phyloP scores from a whole-genome alignment of 2,888 invertebrate species.

The Chrysomela aeneicollis region DNA sequence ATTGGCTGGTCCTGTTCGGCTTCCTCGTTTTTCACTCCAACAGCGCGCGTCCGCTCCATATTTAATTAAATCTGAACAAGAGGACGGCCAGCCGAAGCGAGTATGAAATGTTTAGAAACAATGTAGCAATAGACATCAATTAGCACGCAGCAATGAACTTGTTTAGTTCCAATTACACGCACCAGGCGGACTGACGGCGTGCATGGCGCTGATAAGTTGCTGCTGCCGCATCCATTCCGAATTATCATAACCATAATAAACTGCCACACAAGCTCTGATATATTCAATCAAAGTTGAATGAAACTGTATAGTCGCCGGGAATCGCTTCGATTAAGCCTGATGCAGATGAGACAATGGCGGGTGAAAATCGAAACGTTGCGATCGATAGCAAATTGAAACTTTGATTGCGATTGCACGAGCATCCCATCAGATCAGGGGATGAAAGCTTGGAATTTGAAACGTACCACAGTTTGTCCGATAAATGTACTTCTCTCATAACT shows the following conservation, averaged over 20 bases:
- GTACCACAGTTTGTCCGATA: no score
- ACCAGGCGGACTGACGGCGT: slow-evolving; percentile 58
- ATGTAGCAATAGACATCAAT: slow-evolving; percentile 62
- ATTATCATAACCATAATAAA: slow-evolving; percentile 32
- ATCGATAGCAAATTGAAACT: no score
- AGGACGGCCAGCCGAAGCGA: slow-evolving; percentile 39
- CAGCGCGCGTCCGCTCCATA: slow-evolving; percentile 28
- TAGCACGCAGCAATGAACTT: slow-evolving; percentile 62
- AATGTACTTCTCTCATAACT: no score
- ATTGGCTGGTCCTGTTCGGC: neutral
- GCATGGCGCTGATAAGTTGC: slow-evolving; percentile 58
- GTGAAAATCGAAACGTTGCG: no score
- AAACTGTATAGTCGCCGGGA: neutral
- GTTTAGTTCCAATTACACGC: slow-evolving; percentile 63
- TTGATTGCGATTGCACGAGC: no score
- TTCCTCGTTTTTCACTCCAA: slow-evolving; percentile 10
- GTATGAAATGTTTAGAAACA: slow-evolving; percentile 57
- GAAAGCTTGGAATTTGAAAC: no score
- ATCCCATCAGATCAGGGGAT: no score
- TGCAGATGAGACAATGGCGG: no score
- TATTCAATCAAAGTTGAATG: slow-evolving; percentile 17
- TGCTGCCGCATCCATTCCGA: slow-evolving; percentile 33
- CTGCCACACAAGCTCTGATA: slow-evolving; percentile 20
- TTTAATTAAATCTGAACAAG: slow-evolving; percentile 57
- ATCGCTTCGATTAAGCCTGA: neutral